Conservation (phyloP, 92 coral and sea anemone genomes). For the Parazoanthus darwini region DNA sequence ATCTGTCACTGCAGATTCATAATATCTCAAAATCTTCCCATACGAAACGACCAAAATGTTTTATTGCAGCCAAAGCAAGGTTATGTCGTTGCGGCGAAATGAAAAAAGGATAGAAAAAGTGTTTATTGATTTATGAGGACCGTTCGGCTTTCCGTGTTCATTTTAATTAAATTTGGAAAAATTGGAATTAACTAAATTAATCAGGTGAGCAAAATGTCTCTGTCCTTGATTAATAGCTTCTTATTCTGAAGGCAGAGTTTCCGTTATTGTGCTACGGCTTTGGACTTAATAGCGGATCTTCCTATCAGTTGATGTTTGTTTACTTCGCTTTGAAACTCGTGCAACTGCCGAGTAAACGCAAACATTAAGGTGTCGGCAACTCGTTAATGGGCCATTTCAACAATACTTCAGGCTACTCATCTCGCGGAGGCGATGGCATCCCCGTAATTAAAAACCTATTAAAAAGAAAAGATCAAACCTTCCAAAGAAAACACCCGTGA, state of each 20-base stretch:
- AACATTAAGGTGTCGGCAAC: conserved; percentile 44
- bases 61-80: conserved; percentile 34
- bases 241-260: conserved; percentile 25
- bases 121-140: conserved; percentile 31
- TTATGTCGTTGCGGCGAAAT: conserved; percentile 30
- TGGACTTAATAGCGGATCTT: conserved; percentile 42
- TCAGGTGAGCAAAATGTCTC: conserved; percentile 35
- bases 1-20: conserved; percentile 31
- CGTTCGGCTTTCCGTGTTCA: conserved; percentile 33
- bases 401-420: conserved; percentile 44
- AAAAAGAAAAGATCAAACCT: conserved; percentile 20
- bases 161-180: conserved; percentile 42
- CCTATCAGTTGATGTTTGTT: conserved; percentile 19
- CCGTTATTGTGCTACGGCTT: conserved; percentile 38
- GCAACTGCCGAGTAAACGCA: conserved; percentile 35
- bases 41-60: conserved; percentile 40
- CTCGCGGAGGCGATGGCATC: conserved; percentile 39
- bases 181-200: conserved; percentile 46
- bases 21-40: conserved; percentile 40
- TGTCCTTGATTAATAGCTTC: conserved; percentile 48
- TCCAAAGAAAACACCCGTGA: conserved; percentile 19
- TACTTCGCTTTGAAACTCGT: conserved; percentile 28
- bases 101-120: neutral
- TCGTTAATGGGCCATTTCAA: conserved; percentile 40
- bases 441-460: conserved; percentile 45